Conservation (phyloP, 2,888 invertebrate species). For the Dexiosoma caninum region DNA sequence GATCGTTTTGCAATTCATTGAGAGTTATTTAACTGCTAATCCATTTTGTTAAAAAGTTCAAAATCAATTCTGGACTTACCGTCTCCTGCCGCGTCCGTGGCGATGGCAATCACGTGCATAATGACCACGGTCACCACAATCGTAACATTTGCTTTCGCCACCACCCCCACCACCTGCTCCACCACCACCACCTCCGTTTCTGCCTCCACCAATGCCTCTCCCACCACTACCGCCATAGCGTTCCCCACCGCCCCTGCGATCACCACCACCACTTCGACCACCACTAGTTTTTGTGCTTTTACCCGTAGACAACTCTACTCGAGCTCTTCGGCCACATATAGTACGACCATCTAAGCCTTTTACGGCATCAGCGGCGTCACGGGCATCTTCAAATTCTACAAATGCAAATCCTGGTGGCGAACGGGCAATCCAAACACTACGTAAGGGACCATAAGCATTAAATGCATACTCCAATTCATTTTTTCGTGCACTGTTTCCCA, state of each 20-base stretch:
- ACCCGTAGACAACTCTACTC: constrained; percentile 95
- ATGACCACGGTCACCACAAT: constrained; percentile 95
- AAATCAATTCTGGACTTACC: constrained; percentile 49
- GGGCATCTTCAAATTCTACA: constrained; percentile 93
- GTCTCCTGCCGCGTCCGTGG: constrained; percentile 82
- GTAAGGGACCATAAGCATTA: constrained; percentile 92
- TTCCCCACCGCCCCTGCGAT: constrained; percentile 64
- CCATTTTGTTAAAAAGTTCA: background rate
- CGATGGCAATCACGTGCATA: constrained; percentile 83
- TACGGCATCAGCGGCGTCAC: constrained; percentile 94
- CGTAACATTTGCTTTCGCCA: constrained; percentile 84
- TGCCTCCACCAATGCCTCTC: constrained; percentile 92
- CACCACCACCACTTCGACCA: constrained; percentile 71
- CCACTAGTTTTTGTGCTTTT: constrained; percentile 80
- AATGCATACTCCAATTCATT: constrained; percentile 96
- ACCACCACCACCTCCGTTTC: constrained; percentile 70
- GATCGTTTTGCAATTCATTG: no score
- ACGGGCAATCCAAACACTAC: constrained; percentile 98
- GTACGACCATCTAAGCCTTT: constrained; percentile 86
- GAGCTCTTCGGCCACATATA: constrained; percentile 91
- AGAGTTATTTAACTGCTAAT: no score
- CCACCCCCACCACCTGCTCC: constrained; percentile 70
- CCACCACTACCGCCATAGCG: constrained; percentile 98
- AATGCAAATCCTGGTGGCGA: constrained; percentile 95
- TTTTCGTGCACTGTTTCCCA: constrained; percentile 93